Base-by-base conservation (phyloP, 2,888 invertebrate species). In the Caenorhabditis virilis region DNA sequence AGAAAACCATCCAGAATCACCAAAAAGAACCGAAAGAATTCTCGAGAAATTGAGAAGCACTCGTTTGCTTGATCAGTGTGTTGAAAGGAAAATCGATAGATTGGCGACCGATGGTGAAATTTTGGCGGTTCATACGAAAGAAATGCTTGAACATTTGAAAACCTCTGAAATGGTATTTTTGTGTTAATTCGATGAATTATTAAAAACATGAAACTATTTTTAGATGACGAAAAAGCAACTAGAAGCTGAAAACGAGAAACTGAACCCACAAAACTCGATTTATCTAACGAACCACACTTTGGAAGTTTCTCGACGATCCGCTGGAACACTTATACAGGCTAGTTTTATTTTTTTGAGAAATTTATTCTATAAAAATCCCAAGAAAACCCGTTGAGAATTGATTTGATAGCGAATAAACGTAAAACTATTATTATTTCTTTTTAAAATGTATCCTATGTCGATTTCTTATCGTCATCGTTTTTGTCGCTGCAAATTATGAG, bases 251-350 rank as follows among this genome's bases (percentile, higher is more conserved):
- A 51, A 43, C 25, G 50, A 50, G 11, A 27, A 56, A 13, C 39
- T 58, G 20, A 48, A 70, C n/a, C n/a, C n/a, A n/a, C n/a, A n/a
- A n/a, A n/a, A n/a, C 35, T 65, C 67, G n/a, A 65, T 74, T 35
- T 74, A 52, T 49, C 35, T 67, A 20, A 65, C 62, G 16, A 36
- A 36, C 9, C 30, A 51, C 30, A 59, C 72, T 0, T 45, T 57
- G 22, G 43, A 57, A 20, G 65, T 61, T 22, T 65, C 74, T 0
- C 30, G 16, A 7, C 43, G 48, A 15, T 56, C 74, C 1, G 65
- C 51, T n/a, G 72, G 68, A 36, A 41, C 62, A 27, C 50, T 63
- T 9, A 35, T 68, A 13, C 47, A 67, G 69, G 74, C n/a, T 70
- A 22, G 47, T 48, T 43, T 49, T 54, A 18, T 25, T 43, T 11